phyloP scores from a whole-genome alignment of 2,888 invertebrate species.

The Andricus curvator region DNA sequence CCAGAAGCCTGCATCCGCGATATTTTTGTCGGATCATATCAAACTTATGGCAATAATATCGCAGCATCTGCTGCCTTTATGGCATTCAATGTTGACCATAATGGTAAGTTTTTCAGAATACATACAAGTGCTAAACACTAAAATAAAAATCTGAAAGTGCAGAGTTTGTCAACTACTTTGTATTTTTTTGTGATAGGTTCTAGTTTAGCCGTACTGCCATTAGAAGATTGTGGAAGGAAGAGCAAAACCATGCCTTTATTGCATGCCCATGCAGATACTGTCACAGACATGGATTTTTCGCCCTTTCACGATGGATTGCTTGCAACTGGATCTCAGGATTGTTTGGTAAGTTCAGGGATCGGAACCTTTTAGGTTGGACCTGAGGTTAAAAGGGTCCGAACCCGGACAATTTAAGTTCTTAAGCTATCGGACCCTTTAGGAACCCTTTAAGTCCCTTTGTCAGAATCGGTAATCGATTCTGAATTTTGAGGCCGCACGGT shows the following conservation, averaged over 20 bases:
- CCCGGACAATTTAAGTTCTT: no score
- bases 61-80: constrained; percentile 95
- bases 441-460: no score
- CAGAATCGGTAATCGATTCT: no score
- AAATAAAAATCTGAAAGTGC: neutral
- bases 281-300: constrained; percentile 96
- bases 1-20: constrained; percentile 94
- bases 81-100: constrained; percentile 97
- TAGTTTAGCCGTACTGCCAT: constrained; percentile 92
- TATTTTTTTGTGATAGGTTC: constrained; percentile 81
- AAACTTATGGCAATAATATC: constrained; percentile 97
- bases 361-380: no score
- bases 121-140: neutral
- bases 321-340: constrained; percentile 94
- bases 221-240: constrained; percentile 93
- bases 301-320: constrained; percentile 96
- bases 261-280: constrained; percentile 93
- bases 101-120: constrained; percentile 79
- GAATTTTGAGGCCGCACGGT: no score
- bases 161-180: constrained; percentile 9
- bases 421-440: no score
- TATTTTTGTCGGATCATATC: constrained; percentile 94
- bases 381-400: no score
- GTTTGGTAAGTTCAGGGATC: constrained; percentile 82
- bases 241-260: constrained; percentile 92